Conservation (phyloP, 2,888 invertebrate genomes). For the Asteroscopus sphinx region DNA sequence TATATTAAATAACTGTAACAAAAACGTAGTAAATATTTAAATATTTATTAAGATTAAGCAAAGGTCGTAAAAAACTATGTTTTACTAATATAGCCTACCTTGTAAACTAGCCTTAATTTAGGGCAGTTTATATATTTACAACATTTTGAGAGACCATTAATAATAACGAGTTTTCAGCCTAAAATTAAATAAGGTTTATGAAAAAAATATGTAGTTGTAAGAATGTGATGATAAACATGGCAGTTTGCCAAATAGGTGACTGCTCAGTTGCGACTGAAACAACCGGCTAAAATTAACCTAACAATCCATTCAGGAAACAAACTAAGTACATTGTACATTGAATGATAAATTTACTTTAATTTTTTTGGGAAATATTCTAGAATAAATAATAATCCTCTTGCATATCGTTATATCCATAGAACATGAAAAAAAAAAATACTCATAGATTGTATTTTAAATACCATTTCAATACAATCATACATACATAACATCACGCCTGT, state of each 20-base stretch:
- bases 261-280: conserved; percentile 28
- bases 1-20: conserved; percentile 8
- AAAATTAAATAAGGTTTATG: conserved; percentile 35
- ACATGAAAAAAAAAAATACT: too few relatives aligned
- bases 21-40: too few relatives aligned
- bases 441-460: too few relatives aligned
- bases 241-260: conserved; percentile 53
- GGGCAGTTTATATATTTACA: conserved; percentile 20
- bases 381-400: too few relatives aligned
- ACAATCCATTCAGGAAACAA: conserved; percentile 41
- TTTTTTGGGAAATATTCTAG: too few relatives aligned
- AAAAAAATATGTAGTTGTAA: conserved; percentile 44
- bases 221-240: conserved; percentile 53
- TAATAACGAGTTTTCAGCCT: conserved; percentile 39
- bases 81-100: background rate
- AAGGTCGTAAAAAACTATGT: too few relatives aligned
- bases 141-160: conserved; percentile 34
- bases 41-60: too few relatives aligned
- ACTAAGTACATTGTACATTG: conserved; percentile 11
- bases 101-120: conserved; percentile 8
- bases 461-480: too few relatives aligned
- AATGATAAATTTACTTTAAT: too few relatives aligned
- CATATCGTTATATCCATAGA: too few relatives aligned
- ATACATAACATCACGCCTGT: too few relatives aligned
- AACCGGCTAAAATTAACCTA: conserved; percentile 30